Conservation (phyloP, 1,140 invertebrate genomes). For the Agrilus planipennis region DNA sequence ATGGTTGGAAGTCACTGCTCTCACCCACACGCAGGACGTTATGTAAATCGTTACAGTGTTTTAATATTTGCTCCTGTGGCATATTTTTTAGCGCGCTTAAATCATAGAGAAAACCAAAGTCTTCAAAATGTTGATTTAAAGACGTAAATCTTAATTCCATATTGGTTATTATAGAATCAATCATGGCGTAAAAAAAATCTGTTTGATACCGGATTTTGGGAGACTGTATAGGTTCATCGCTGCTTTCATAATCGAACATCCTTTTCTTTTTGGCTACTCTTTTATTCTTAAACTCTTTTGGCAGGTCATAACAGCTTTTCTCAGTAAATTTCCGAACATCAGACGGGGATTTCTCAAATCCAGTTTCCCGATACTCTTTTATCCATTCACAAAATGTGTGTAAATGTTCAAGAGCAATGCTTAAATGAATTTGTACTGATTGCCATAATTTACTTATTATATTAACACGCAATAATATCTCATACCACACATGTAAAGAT, state of each 20-base stretch:
- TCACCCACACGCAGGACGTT: no score
- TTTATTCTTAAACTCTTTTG: slow-evolving; percentile 14
- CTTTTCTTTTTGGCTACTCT: slow-evolving; percentile 19
- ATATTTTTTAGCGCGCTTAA: no score
- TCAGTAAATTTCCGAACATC: slow-evolving; percentile 16
- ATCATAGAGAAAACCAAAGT: no score
- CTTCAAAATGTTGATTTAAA: no score
- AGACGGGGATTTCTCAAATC: slow-evolving; percentile 15
- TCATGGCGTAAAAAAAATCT: no score
- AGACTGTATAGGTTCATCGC: slow-evolving; percentile 16
- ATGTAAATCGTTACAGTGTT: no score
- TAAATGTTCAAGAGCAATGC: slow-evolving; percentile 16
- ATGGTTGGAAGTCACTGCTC: no score
- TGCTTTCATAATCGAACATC: slow-evolving; percentile 17
- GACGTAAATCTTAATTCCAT: no score
- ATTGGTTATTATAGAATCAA: no score
- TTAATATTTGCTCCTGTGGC: no score
- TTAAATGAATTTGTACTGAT: slow-evolving; percentile 18
- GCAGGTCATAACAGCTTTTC: slow-evolving; percentile 14
- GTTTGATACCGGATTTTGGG: no score
- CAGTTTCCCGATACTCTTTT: slow-evolving; percentile 15
- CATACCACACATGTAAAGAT: slow-evolving; percentile 21
- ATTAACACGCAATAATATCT: slow-evolving; percentile 20
- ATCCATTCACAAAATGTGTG: slow-evolving; percentile 15
- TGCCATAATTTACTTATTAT: slow-evolving; percentile 23